phyloP scores from a whole-genome alignment of 2,113 vertebrate species.

The Zosterops japonicus region DNA sequence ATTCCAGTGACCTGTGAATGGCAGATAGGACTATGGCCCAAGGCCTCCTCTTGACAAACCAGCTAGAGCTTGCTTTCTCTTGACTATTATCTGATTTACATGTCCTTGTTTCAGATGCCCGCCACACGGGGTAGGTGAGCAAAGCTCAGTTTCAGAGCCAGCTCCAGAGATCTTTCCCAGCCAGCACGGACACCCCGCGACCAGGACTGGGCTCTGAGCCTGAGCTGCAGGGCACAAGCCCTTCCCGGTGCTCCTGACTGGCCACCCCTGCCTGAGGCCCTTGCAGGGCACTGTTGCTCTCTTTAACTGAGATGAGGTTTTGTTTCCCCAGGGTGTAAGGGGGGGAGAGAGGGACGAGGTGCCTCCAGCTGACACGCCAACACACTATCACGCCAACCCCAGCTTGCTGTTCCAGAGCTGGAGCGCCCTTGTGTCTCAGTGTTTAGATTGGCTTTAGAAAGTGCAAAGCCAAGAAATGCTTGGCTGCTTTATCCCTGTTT shows the following conservation, averaged over 20 bases:
- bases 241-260: not conserved
- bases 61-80: not conserved
- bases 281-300: not conserved
- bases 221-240: not conserved
- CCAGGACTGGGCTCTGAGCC: not conserved
- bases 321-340: not conserved
- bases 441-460: constrained; percentile 21
- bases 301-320: not conserved
- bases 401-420: not conserved
- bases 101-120: not conserved
- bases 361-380: not conserved
- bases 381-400: not conserved
- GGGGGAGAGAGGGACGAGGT: not conserved
- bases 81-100: not conserved
- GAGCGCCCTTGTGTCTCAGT: not conserved
- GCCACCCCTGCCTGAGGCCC: not conserved
- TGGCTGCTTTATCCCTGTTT: constrained; percentile 8
- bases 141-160: not conserved
- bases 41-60: constrained; percentile 20
- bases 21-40: not conserved
- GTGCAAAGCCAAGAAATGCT: not conserved
- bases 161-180: not conserved
- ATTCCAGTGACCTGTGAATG: constrained; percentile 51
- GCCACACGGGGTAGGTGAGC: not conserved
- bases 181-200: accelerated